Evolutionary conservation across 2,797 vertebrate species (phyloP).

Genomic region (Hafferia zeledoni): DNA sequence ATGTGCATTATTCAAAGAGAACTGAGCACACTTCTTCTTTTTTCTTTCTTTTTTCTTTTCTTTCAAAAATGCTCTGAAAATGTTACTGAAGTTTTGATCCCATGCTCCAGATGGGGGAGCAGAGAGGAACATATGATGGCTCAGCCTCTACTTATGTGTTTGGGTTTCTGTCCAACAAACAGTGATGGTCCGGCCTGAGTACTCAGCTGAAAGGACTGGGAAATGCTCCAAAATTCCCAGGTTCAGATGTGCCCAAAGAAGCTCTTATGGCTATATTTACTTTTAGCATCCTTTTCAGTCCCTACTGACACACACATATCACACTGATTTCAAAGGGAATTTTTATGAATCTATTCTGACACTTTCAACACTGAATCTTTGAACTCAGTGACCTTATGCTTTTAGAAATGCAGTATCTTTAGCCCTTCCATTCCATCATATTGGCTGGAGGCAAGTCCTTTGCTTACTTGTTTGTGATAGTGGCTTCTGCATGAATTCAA

Average conservation of each 20-base stretch:
- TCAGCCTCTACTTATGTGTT: background rate
- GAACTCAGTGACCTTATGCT: background rate
- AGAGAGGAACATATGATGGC: background rate
- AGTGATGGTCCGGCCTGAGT: background rate
- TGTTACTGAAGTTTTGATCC: background rate
- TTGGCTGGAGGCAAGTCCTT: background rate
- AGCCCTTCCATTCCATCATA: background rate
- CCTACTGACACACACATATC: background rate
- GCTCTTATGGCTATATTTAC: background rate
- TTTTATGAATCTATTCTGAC: background rate
- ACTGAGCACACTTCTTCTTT: background rate
- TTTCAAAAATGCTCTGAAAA: background rate
- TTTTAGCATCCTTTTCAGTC: background rate
- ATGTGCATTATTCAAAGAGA: background rate
- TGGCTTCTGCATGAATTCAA: background rate
- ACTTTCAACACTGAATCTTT: background rate
- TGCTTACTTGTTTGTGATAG: background rate
- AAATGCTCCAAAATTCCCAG: conserved; percentile 10
- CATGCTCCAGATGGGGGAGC: background rate
- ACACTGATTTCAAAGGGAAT: background rate
- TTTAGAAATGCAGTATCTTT: background rate
- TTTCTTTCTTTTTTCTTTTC: background rate
- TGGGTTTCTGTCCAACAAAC: conserved; percentile 7
- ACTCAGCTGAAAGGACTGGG: background rate
- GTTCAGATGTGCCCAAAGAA: background rate